Conservation (phyloP, 2,797 vertebrate genomes). For the Premnoplex brunnescens region DNA sequence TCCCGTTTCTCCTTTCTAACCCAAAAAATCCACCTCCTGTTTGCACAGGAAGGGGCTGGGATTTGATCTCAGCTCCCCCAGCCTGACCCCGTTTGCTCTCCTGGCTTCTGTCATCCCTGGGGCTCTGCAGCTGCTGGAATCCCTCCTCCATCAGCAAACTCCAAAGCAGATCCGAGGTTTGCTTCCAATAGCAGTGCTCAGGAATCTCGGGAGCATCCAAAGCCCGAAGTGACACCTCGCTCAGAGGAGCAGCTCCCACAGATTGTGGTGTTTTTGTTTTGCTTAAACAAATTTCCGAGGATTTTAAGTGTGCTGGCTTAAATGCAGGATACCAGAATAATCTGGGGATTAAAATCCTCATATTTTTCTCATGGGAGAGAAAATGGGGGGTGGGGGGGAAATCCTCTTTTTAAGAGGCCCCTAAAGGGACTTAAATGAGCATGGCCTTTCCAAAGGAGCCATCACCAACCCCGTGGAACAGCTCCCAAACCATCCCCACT, state of each 20-base stretch:
- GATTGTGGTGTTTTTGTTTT: not conserved
- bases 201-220: not conserved
- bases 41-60: not conserved
- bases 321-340: not conserved
- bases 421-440: not conserved
- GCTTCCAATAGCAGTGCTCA: not conserved
- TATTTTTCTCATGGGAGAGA: not conserved
- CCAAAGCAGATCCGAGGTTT: rapidly evolving
- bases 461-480: not conserved
- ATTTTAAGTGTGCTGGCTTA: not conserved
- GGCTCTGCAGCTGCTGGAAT: not conserved
- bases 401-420: not conserved
- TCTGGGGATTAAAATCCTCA: conserved; percentile 38
- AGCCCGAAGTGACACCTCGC: not conserved
- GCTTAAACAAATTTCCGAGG: not conserved
- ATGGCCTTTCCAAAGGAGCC: not conserved
- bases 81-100: not conserved
- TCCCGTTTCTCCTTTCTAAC: rapidly evolving
- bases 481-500: not conserved
- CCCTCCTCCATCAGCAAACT: not conserved
- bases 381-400: not conserved
- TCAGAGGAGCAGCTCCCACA: not conserved
- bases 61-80: not conserved
- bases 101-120: not conserved
- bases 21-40: not conserved